A percentile compares a stretch with the other conserved stretches of the same genome.
These are phyloP conservation scores for Anolis sagrei DNA, from an alignment of 2,113 vertebrate genomes.

Conservation along the genomic window DNA sequence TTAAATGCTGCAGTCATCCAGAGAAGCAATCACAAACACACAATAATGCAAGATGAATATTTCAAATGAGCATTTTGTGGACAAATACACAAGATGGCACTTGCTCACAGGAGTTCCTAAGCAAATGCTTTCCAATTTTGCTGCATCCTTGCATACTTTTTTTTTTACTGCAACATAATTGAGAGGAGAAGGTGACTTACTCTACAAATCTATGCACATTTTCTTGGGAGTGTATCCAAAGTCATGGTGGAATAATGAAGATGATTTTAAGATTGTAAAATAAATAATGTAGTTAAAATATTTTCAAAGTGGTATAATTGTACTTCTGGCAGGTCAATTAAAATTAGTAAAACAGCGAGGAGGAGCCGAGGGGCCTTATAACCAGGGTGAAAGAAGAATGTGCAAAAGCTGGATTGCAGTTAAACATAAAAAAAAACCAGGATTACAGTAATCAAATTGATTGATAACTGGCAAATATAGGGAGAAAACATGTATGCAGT, in stretches of 20 bases:
- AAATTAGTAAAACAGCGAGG: neutral
- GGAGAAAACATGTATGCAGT: too few species aligned
- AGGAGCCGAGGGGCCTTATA: too few species aligned
- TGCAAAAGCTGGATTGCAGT: too few species aligned
- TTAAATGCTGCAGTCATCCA: slow-evolving; percentile 28
- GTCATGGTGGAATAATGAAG: neutral
- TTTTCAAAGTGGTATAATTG: slow-evolving; percentile 11
- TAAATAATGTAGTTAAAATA: slow-evolving; percentile 28
- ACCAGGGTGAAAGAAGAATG: too few species aligned
- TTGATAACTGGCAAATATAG: too few species aligned
- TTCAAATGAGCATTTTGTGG: slow-evolving; percentile 18
- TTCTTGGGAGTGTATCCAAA: neutral
- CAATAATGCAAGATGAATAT: slow-evolving; percentile 19
- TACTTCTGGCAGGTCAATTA: slow-evolving; percentile 22
- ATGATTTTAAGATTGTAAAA: neutral
- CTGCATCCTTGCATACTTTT: slow-evolving; percentile 15
- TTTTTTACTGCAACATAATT: slow-evolving; percentile 9
- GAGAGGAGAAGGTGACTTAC: neutral
- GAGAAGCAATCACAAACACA: slow-evolving; percentile 9
- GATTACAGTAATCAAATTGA: too few species aligned
- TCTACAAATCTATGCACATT: neutral
- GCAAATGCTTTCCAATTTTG: slow-evolving; percentile 2
- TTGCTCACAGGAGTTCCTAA: neutral
- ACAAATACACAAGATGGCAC: slow-evolving; percentile 6
- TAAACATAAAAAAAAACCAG: too few species aligned